These are phyloP conservation scores for Mionectes olivaceus DNA, from an alignment of 2,797 vertebrate genomes.

Conservation along the genomic window DNA sequence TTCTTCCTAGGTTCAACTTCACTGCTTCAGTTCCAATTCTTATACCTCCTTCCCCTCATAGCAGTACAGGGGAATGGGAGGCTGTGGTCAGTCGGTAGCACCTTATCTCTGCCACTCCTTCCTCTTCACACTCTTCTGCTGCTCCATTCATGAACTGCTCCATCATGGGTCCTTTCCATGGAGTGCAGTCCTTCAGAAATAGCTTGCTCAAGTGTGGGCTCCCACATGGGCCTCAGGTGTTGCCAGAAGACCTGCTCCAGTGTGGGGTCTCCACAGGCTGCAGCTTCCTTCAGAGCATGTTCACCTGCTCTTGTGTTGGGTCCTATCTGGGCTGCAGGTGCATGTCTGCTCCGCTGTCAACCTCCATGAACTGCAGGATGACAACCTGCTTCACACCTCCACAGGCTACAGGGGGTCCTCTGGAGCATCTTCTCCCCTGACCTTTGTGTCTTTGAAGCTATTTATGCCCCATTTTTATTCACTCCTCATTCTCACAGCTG, in stretches of 20 bases:
- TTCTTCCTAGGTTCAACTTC: neutral
- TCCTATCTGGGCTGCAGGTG: neutral
- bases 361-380: neutral
- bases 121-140: neutral
- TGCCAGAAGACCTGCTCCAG: neutral
- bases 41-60: neutral
- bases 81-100: neutral
- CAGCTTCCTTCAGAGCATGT: neutral
- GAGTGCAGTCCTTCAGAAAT: neutral
- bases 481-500: neutral
- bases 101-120: neutral
- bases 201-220: neutral
- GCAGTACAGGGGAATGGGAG: neutral
- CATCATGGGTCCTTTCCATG: accelerated
- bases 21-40: neutral
- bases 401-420: neutral
- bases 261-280: neutral
- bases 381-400: neutral
- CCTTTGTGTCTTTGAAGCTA: neutral
- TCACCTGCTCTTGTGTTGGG: neutral
- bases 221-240: neutral
- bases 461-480: neutral
- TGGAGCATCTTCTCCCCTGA: neutral
- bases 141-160: neutral
- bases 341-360: neutral